Conservation (phyloP, 2,797 vertebrate species). For the Manis javanica region DNA sequence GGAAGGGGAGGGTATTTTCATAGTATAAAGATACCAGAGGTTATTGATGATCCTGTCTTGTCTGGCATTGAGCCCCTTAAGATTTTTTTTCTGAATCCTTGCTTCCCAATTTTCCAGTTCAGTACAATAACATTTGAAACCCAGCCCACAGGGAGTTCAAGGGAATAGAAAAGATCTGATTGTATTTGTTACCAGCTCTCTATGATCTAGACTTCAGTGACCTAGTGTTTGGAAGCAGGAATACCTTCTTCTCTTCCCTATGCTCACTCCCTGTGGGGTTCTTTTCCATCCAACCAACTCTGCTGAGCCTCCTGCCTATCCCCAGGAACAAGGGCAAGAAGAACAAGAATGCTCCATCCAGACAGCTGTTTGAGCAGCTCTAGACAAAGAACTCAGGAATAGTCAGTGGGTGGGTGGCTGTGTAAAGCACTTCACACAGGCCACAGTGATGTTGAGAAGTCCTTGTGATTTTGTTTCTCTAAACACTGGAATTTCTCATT, state of each 20-base stretch:
- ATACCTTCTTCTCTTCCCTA: background rate
- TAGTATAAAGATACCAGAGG: background rate
- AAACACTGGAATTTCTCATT: background rate
- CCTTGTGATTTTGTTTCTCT: background rate
- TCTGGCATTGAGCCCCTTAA: background rate
- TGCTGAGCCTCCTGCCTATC: background rate
- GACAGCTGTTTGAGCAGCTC: slow-evolving; percentile 21
- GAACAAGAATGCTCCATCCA: background rate
- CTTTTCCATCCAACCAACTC: background rate
- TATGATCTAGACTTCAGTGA: background rate
- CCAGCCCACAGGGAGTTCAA: background rate
- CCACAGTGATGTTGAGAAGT: background rate
- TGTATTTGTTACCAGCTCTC: background rate
- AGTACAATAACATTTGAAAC: background rate
- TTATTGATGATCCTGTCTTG: background rate
- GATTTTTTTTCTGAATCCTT: slow-evolving; percentile 37
- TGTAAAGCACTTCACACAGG: background rate
- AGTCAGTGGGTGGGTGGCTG: background rate
- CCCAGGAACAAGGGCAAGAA: background rate
- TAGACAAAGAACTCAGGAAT: background rate
- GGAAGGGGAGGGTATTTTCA: background rate
- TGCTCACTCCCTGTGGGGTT: background rate
- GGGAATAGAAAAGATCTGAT: background rate
- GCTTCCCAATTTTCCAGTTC: slow-evolving; percentile 35
- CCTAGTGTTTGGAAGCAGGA: background rate